Evolutionary conservation across 37 sponge, comb jelly and placozoan genomes (phyloP), one percentile per base, ranked within the genome.

Genomic region (Ephydatia muelleri): DNA sequence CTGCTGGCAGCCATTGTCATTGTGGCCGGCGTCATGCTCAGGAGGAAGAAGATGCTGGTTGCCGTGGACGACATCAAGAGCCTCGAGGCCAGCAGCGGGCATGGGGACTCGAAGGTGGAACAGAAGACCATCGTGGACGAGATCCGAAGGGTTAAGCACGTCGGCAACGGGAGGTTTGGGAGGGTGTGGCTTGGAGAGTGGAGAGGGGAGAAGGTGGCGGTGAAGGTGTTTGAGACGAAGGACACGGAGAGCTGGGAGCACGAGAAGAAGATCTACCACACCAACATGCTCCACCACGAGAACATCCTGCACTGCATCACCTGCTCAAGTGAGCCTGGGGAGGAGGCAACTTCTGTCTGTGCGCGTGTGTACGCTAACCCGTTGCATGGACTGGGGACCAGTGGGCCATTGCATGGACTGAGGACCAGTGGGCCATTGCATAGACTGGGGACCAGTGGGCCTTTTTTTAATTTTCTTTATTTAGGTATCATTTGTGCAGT

Each of bases 251-350:
- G 90, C 21, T 98, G 93, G 93, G 33, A 84, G n/a, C 88, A 91
- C 0, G 99, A 98, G 80, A 86, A 68, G 39, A 95, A 94, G 6
- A 88, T 98, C 12, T 98, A 94, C 78, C 75, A 86, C 26, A 96
- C 95, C n/a, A 70, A 72, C 67, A 80, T 92, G 35, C 83, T 98
- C 33, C 43, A 93, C 64, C 95, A 98, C 74, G 93, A 92, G 30
- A 91, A 94, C 78, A 94, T 98, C 29, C 84, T 96, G 35, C 79
- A 82, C 6, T 96, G 83, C 83, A 87, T 96, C 5, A 93, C 95
- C 14, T 78, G 68, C 31, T 92, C 91, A 68, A 82, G 25, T 26
- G 78, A 31, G 25, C 71, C 71, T 30, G 6, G n/a, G n/a, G n/a
- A n/a, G n/a, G n/a, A n/a, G n/a, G n/a, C n/a, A n/a, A n/a, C n/a